Base-by-base conservation (phyloP, 2,888 invertebrate genomes). In the Nycteola revayana region DNA sequence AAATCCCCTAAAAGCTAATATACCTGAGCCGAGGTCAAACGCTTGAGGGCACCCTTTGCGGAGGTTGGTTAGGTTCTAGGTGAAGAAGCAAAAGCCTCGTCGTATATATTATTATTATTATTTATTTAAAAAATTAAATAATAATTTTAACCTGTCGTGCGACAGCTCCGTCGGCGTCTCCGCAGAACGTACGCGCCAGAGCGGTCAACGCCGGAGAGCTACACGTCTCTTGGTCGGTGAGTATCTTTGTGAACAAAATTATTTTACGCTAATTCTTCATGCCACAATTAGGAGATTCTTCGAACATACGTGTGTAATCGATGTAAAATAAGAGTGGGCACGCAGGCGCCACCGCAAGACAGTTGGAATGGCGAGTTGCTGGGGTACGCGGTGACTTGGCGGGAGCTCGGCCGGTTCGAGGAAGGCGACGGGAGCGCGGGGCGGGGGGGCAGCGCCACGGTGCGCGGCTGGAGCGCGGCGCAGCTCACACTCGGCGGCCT, bases 331-430 rank as follows among this genome's bases (percentile, higher is more conserved):
- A n/a, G n/a, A n/a, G n/a, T n/a, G n/a, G n/a, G 14, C 14, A 14
- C 14, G 1, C 60, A 93, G 90, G 90, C 93, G 7, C 95, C 94
- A 9, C 84, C 90, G 0, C 82, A 90, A 22, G 91, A 92, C 28
- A 89, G 90, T 21, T 93, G 93, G 91, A 94, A 95, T 65, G 94
- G 95, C 0, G 92, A 93, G 58, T 88, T 95, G 32, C 83, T 93
- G 25, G 94, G 94, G 0, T 95, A 94, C 71, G 92, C 91, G 42
- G 91, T 92, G 9, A 90, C 92, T 30, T 94, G 93, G 90, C 71
- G 71, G 1, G 80, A 70, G 47, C 46, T 68, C 18, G 65, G 55
- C 2, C 48, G 45, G n/a, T 11, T 27, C n/a, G 60, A 45, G 23
- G 66, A 30, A 28, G 60, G 34, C 9, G 91, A 75, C 9, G 55